Conservation (phyloP, 2,797 vertebrate genomes). For the Anableps anableps region DNA sequence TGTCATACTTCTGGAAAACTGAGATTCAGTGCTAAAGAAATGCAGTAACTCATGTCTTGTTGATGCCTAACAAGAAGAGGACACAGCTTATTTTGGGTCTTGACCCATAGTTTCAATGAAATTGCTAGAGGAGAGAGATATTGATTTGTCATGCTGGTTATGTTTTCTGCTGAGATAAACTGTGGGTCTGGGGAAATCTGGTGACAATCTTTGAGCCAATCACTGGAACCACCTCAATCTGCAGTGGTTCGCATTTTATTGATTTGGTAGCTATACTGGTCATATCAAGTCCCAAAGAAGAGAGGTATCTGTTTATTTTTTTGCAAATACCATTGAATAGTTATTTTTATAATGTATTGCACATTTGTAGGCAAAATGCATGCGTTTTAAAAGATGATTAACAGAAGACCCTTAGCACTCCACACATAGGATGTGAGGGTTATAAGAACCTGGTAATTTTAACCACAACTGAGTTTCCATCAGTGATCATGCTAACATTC, state of each 20-base stretch:
- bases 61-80: slow-evolving; percentile 18
- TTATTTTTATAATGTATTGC: neutral
- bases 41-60: slow-evolving; percentile 25
- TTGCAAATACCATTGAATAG: slow-evolving; percentile 30
- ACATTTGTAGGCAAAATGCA: neutral
- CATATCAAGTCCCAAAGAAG: slow-evolving; percentile 8
- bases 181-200: slow-evolving; percentile 66
- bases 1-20: slow-evolving; percentile 25
- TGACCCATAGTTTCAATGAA: slow-evolving; percentile 50
- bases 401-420: neutral
- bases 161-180: slow-evolving; percentile 68
- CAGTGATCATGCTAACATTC: neutral
- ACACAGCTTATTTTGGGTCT: slow-evolving; percentile 26
- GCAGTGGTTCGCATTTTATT: slow-evolving; percentile 57
- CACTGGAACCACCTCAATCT: slow-evolving; percentile 66
- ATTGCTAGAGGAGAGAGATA: slow-evolving; percentile 42
- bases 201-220: slow-evolving; percentile 62
- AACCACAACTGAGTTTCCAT: neutral
- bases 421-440: neutral
- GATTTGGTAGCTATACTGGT: slow-evolving; percentile 52
- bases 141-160: slow-evolving; percentile 60
- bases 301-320: slow-evolving; percentile 27
- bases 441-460: neutral
- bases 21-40: slow-evolving; percentile 19
- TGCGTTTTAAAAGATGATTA: neutral